Base-by-base conservation (phyloP, 2,113 vertebrate species). In the Aythya baeri region DNA sequence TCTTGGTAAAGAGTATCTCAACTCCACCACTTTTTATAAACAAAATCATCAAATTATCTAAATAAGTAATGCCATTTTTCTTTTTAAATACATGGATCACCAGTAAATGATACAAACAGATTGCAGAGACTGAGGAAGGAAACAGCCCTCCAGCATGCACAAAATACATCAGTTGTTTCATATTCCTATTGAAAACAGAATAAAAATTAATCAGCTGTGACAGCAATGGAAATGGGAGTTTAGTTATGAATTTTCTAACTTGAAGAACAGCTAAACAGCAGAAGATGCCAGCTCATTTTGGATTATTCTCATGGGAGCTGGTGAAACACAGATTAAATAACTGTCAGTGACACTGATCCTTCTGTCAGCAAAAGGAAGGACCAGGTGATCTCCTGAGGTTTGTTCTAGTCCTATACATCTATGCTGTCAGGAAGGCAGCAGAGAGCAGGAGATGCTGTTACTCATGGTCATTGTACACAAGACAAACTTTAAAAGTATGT, bases 131-230 rank as follows among this genome's bases (percentile, higher is more conserved):
- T 4, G 26, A 59, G 54, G 26, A 63, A 68, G 52, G 43, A 68
- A 82, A 12, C 1, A 3, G 7, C 4, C 0, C 63, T 8, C 8
- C 55, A 86, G 8, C 4, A 59, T 13, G 29, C 7, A 43, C 26
- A 78, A 43, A 8, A 13, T 17, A 38, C 11, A 27, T 13, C 43
- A 22, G 7, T 17, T 73, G 27, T 49, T 59, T 43, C 71, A 18
- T n/a, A 3, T 78, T 44, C 73, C 22, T 55, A n/a, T 22, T 49
- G 54, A 73, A 88, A 54, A 68, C 22, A 77, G 38, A 8, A 72
- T 50, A 55, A 44, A 78, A 83, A 49, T 7, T 15, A n/a, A 65
- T 63, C 59, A 68, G 21, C 9, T 13, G 16, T 68, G 29, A 17
- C 36, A 54, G n/a, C 32, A 38, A 52, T 36, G 83, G 34, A 55